Evolutionary conservation across 2,113 vertebrate genomes (phyloP).

Genomic region (Lepisosteus osseus): DNA sequence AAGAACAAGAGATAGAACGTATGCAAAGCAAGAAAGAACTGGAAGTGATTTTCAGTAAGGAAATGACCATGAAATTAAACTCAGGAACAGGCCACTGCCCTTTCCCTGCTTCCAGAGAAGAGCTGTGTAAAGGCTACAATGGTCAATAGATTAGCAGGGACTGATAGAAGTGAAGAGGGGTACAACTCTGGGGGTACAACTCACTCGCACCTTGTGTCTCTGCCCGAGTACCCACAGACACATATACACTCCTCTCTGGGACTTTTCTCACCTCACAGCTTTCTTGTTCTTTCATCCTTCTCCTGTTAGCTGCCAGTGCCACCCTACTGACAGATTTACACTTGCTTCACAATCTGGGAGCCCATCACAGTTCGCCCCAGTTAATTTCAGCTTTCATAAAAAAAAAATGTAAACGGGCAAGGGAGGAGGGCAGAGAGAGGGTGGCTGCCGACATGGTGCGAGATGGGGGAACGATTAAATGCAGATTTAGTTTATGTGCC

Average conservation of each 20-base stretch:
- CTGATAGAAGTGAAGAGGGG: background rate
- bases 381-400: conserved; percentile 63
- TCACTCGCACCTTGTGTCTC: background rate
- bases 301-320: conserved; percentile 11
- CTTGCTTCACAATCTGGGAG: conserved; percentile 53
- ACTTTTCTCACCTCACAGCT: conserved; percentile 25
- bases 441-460: background rate
- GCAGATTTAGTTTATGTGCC: conserved; percentile 38
- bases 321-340: conserved; percentile 47
- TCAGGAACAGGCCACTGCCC: no score
- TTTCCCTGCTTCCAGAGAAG: no score
- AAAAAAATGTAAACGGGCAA: conserved; percentile 31
- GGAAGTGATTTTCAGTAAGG: no score
- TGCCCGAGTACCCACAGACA: background rate
- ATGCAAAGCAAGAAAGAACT: no score
- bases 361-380: conserved; percentile 67
- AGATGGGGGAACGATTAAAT: conserved; percentile 25
- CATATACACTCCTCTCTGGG: conserved; percentile 11
- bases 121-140: no score
- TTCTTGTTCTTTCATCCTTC: background rate
- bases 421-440: conserved; percentile 13
- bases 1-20: no score
- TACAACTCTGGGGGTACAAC: background rate
- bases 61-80: no score
- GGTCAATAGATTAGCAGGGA: no score